Percentiles rank a stretch among this genome's conserved stretches.
Conservation (phyloP, 2,113 vertebrate genomes). For the Myocastor coypus region DNA sequence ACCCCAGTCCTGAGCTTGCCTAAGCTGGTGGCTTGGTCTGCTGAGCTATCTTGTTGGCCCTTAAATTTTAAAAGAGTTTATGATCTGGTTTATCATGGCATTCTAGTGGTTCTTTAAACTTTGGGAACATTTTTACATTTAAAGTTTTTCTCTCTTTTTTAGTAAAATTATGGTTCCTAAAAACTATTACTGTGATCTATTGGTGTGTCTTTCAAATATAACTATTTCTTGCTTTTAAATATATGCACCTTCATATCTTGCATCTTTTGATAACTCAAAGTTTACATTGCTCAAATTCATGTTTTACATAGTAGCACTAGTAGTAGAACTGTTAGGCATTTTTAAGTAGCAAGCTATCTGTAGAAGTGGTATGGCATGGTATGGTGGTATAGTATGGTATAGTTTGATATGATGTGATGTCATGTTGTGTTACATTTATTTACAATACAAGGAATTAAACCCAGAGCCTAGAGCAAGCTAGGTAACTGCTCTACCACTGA, state of each 20-base stretch:
- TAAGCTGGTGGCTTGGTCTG: too few relatives aligned
- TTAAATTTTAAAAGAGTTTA: neutral
- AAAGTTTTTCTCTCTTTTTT: neutral
- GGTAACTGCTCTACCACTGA: neutral
- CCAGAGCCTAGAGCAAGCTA: neutral
- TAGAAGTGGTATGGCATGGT: neutral
- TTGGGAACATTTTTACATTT: neutral
- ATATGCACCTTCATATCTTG: neutral
- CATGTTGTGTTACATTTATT: neutral
- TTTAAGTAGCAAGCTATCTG: neutral
- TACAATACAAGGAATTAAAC: neutral
- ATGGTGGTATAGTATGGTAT: neutral
- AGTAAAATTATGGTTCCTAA: neutral
- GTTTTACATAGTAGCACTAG: neutral
- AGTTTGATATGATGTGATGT: neutral
- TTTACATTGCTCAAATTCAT: slow-evolving; percentile 18
- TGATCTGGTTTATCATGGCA: neutral
- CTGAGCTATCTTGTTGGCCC: too few relatives aligned
- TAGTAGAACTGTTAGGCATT: neutral
- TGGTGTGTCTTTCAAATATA: neutral
- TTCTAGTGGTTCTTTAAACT: neutral
- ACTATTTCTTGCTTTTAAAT: neutral
- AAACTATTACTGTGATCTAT: neutral
- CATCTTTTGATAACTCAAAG: neutral
- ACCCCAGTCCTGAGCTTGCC: too few relatives aligned